Base-by-base conservation (phyloP, 2,888 invertebrate genomes). In the Quadroppia sp. region DNA sequence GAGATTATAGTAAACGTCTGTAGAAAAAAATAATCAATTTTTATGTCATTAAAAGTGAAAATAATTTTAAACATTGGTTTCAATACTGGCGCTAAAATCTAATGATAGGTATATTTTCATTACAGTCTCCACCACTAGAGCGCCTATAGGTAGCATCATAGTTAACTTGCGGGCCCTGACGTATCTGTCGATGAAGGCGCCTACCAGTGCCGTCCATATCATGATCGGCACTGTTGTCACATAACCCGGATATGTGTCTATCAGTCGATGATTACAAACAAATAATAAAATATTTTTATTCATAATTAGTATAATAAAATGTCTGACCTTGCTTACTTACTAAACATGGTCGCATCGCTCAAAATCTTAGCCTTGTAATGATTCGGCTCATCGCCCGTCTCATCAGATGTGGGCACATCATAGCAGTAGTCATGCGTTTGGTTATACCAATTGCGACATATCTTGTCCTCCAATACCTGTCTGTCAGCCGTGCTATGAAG, bases 381-480 rank as follows among this genome's bases (percentile, higher is more conserved):
- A 25, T 2, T 1, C 1, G 53, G 25, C 1, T 25, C 85, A 30
- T 15, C 1, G 11, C n/a, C 59, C 0, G 9, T 9, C 23, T 72
- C 72, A 11, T 72, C 11, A n/a, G 20, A 9, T 7, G 36, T n/a
- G 1, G 72, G 72, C 36, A 72, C 7, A 23, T 42, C 59, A 25
- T 13, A 30, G 17, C 72, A 72, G 23, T 72, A 72, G 3, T 32
- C 28, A 23, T 4, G 2, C 2, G 28, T 30, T 4, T 13, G 32
- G 40, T 64, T 40, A 40, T 72, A 67, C 59, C 72, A 36, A 2
- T 59, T 23, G 23, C 17, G 7, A 45, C 72, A 72, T 13, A 72
- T 72, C 36, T 72, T 72, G 23, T 72, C 72, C 20, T 72, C 61
- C 3, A 61, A 3, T n/a, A 72, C 1, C 9, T 67, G 72, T 40